Percentiles rank a stretch among this genome's conserved stretches.
These are phyloP conservation scores for Bombus balteatus DNA, from an alignment of 1,140 invertebrate genomes.

Conservation along the genomic window DNA sequence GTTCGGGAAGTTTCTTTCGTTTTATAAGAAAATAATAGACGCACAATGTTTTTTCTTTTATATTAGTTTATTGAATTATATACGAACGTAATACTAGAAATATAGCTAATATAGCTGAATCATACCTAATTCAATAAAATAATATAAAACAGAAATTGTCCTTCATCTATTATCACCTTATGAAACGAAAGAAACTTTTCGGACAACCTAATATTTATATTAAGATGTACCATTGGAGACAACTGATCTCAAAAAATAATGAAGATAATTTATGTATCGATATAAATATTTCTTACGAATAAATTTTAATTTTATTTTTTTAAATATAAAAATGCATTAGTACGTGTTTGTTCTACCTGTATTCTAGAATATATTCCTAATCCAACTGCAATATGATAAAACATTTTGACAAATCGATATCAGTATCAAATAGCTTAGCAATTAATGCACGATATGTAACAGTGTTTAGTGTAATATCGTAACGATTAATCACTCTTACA, in stretches of 20 bases:
- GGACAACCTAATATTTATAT: constrained; percentile 50
- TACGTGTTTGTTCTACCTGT: constrained; percentile 54
- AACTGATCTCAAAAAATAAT: constrained; percentile 44
- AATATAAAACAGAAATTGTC: too few relatives aligned
- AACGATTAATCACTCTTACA: constrained; percentile 51
- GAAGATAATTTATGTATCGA: constrained; percentile 28
- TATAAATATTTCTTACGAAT: constrained; percentile 32
- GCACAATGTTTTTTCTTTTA: too few relatives aligned
- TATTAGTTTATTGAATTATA: too few relatives aligned
- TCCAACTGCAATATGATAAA: constrained; percentile 65
- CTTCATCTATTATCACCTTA: too few relatives aligned
- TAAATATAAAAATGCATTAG: constrained; percentile 26
- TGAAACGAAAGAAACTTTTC: too few relatives aligned
- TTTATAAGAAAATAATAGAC: too few relatives aligned
- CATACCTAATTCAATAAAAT: too few relatives aligned
- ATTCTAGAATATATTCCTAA: constrained; percentile 66
- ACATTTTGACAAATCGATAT: constrained; percentile 60
- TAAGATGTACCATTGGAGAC: constrained; percentile 31
- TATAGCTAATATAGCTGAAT: too few relatives aligned
- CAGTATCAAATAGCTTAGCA: constrained; percentile 47
- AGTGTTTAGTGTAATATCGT: constrained; percentile 53
- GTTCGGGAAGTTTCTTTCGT: too few relatives aligned
- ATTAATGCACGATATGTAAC: constrained; percentile 61
- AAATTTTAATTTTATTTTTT: constrained; percentile 13
- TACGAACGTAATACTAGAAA: too few relatives aligned